These are phyloP conservation scores for Cephalotes varians DNA, from an alignment of 2,888 invertebrate genomes.

Conservation along the genomic window DNA sequence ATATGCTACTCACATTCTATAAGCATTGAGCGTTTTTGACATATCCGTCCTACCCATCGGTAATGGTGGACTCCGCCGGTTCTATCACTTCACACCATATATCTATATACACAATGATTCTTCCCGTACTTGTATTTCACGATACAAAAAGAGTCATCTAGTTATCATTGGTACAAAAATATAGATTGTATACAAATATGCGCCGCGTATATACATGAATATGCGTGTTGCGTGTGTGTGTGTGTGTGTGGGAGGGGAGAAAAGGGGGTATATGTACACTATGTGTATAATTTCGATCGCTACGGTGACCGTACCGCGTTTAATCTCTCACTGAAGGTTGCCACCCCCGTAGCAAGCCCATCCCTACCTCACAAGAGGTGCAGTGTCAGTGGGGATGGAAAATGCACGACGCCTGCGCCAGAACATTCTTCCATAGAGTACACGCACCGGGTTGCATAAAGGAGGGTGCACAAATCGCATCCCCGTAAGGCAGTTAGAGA, in stretches of 20 bases:
- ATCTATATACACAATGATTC: constrained; percentile 8
- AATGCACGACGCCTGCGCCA: constrained; percentile 37
- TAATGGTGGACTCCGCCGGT: constrained; percentile 75
- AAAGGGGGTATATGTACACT: constrained; percentile 62
- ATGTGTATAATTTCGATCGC: constrained; percentile 55
- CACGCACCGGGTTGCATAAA: constrained; percentile 33
- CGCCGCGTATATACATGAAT: neutral
- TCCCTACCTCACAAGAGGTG: constrained; percentile 14
- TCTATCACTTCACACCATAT: constrained; percentile 72
- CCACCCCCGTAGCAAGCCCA: constrained; percentile 64
- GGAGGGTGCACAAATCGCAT: constrained; percentile 58
- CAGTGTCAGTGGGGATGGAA: constrained; percentile 4
- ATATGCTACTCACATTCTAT: constrained; percentile 93
- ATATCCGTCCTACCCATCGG: constrained; percentile 87
- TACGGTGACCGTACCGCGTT: constrained; percentile 68
- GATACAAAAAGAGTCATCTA: constrained; percentile 67
- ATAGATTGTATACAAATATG: constrained; percentile 61
- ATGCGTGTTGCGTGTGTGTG: neutral
- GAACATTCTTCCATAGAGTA: neutral
- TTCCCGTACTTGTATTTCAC: neutral
- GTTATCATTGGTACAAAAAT: constrained; percentile 73
- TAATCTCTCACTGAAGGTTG: constrained; percentile 75
- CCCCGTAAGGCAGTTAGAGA: constrained; percentile 7
- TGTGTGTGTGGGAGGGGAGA: neutral
- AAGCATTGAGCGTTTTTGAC: constrained; percentile 96